Base-by-base conservation (phyloP, 1,140 invertebrate species). In the Drosophila melanogaster region DNA sequence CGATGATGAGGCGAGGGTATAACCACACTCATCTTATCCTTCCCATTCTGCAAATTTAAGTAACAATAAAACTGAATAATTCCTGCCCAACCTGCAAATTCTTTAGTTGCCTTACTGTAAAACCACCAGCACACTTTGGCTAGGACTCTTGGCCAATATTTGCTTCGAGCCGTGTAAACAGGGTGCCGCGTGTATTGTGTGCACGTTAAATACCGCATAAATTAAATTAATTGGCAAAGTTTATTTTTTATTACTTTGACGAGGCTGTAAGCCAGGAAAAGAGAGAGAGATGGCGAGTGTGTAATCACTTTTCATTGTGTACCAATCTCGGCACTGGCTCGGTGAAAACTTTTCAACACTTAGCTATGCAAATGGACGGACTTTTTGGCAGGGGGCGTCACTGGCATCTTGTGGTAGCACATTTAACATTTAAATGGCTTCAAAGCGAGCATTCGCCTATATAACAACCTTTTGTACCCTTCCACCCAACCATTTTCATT, bases 171-270 rank as follows among this genome's bases (percentile, higher is more conserved):
- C 37, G 47, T 38, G 43, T 30, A 26, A 55, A 38, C 22, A 46
- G 17, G 33, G 26, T 50, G 51, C 50, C 14, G 44, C 47, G 33
- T 64, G 53, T 40, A 56, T 46, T 59, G 53, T 69, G 60, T 59
- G 54, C 49, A 51, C 64, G 67, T 78, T 66, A 67, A 81, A 81
- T 78, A 64, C 51, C 58, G 70, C 69, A 74, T 78, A 77, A 87
- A 87, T 86, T 78, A 81, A 86, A 87, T 86, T 81, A 86, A 86
- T 87, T 86, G 83, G 60, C 35, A 87, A 87, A 87, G 83, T 86
- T 87, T 66, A 86, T 56, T 86, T 81, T 80, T 86, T 67, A 71
- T 79, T 76, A 55, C 69, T 46, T 40, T 33, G 46, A 53, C 53
- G 38, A 74, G 53, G 24, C 49, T 7, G 6, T 24, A 0, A 19